A percentile compares a stretch with the other conserved stretches of the same genome.
Evolutionary conservation across 2,797 vertebrate species (phyloP).

Genomic region (Megalops cyprinoides): DNA sequence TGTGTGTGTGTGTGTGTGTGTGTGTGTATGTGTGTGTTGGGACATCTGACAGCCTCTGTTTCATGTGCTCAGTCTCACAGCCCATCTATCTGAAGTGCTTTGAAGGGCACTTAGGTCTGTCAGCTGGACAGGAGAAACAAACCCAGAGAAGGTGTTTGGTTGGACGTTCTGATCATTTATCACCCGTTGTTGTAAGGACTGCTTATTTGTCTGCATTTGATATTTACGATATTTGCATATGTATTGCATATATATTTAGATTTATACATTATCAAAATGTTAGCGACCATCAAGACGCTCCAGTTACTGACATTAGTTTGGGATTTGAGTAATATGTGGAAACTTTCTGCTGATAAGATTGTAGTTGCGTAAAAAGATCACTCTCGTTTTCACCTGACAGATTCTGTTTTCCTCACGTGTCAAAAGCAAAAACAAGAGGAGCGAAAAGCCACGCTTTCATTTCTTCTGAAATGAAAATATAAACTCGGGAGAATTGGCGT

Average conservation of each 20-base stretch:
- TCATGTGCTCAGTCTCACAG: not conserved
- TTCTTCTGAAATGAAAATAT: not conserved
- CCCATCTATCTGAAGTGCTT: not conserved
- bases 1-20: too few species aligned
- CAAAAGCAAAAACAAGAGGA: not conserved
- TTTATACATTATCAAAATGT: too few species aligned
- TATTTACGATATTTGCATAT: too few species aligned
- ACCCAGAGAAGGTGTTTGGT: not conserved
- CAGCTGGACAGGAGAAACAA: not conserved
- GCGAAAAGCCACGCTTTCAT: not conserved
- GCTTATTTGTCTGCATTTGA: too few species aligned
- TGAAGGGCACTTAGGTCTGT: not conserved
- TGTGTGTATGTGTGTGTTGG: too few species aligned
- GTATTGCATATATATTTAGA: too few species aligned
- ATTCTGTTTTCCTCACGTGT: not conserved
- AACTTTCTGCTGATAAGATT: not conserved
- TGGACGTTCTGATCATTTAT: not conserved
- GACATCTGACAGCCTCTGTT: not conserved
- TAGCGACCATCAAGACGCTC: not conserved
- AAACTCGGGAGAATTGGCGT: not conserved
- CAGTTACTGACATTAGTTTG: not conserved
- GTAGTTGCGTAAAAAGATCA: not conserved
- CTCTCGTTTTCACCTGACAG: not conserved
- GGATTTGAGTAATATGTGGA: not conserved
- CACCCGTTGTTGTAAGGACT: too few species aligned